Conservation (phyloP, 2,888 invertebrate genomes). For the Incurvaria masculella region DNA sequence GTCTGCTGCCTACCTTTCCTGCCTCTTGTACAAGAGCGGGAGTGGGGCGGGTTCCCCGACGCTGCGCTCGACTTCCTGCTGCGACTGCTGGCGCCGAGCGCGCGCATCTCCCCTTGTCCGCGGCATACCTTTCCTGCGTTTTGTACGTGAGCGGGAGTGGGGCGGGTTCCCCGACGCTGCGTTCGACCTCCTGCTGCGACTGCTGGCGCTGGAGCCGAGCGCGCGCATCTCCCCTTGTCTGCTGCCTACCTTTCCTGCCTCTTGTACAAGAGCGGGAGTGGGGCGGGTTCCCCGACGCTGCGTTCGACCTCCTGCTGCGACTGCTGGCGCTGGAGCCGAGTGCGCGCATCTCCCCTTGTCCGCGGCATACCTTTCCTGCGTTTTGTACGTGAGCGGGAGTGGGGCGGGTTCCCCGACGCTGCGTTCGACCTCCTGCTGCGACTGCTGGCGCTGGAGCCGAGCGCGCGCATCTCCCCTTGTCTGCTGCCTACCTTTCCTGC, state of each 20-base stretch:
- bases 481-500: too few relatives aligned
- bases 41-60: too few relatives aligned
- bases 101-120: too few relatives aligned
- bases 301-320: conserved; percentile 67
- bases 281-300: conserved; percentile 63
- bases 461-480: conserved; percentile 70
- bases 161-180: conserved; percentile 66
- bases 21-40: too few relatives aligned
- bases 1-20: too few relatives aligned
- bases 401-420: conserved; percentile 60
- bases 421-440: conserved; percentile 71
- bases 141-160: too few relatives aligned
- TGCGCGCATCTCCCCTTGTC: conserved; percentile 64
- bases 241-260: too few relatives aligned
- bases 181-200: conserved; percentile 65
- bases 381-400: too few relatives aligned
- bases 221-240: conserved; percentile 73
- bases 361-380: too few relatives aligned
- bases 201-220: conserved; percentile 76
- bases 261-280: conserved; percentile 13
- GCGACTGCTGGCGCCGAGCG: too few relatives aligned
- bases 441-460: conserved; percentile 75
- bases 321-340: conserved; percentile 79
- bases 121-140: too few relatives aligned
- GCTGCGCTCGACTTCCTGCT: too few relatives aligned